phyloP scores from a whole-genome alignment of 2,888 invertebrate species.

The Rhopalosiphum nymphaeae region DNA sequence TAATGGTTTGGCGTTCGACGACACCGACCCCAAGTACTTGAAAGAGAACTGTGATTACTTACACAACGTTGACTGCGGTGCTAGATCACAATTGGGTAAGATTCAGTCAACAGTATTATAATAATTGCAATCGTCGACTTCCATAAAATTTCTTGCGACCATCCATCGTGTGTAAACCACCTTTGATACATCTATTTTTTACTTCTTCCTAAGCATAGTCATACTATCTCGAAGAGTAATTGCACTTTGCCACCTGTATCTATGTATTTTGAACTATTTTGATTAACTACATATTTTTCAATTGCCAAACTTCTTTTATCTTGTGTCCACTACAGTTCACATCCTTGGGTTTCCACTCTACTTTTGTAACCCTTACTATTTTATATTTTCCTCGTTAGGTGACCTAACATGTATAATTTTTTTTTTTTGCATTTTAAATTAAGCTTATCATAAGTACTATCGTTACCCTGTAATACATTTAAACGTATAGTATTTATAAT shows the following conservation, averaged over 20 bases:
- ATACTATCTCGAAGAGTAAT: background rate
- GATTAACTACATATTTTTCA: background rate
- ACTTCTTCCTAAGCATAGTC: background rate
- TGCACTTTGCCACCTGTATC: background rate
- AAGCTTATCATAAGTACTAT: background rate
- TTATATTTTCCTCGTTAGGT: background rate
- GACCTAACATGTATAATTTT: background rate
- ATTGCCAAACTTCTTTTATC: background rate
- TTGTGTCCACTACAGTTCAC: background rate
- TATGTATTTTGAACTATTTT: background rate
- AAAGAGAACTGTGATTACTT: slow-evolving; percentile 96
- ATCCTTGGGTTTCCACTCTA: background rate
- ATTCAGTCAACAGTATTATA: slow-evolving; percentile 61
- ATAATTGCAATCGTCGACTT: background rate
- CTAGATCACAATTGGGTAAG: slow-evolving; percentile 86
- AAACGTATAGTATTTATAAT: background rate
- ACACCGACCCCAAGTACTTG: slow-evolving; percentile 87
- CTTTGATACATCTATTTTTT: background rate
- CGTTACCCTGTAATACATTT: background rate
- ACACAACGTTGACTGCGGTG: slow-evolving; percentile 94
- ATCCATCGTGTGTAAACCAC: background rate
- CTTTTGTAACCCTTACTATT: background rate
- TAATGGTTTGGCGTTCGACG: slow-evolving; percentile 92
- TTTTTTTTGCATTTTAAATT: background rate
- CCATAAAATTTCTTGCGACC: background rate